phyloP scores from a whole-genome alignment of 2,888 invertebrate genomes.

The Tachina grossa region DNA sequence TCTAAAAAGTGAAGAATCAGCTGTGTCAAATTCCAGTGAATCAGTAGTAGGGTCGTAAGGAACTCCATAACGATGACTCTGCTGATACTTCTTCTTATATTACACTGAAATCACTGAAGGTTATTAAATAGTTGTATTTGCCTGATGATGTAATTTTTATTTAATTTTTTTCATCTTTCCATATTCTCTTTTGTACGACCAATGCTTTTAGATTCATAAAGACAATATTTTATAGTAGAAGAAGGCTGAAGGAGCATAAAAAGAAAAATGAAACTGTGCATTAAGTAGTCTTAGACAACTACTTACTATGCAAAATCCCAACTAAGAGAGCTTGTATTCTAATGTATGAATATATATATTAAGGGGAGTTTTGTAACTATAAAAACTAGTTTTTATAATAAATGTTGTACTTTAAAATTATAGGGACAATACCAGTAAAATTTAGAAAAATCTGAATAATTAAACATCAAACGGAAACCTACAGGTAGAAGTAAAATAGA shows the following conservation, averaged over 20 bases:
- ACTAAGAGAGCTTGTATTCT: conserved; percentile 31
- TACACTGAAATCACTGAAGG: neutral
- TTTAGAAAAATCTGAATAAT: too few species aligned
- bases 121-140: neutral
- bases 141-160: neutral
- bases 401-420: too few species aligned
- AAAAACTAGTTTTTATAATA: neutral
- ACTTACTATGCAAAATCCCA: conserved; percentile 68
- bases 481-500: too few species aligned
- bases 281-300: conserved; percentile 68
- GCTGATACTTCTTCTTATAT: neutral
- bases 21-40: too few species aligned
- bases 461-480: too few species aligned
- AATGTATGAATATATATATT: neutral
- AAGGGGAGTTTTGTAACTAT: conserved; percentile 15
- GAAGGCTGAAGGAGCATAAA: conserved; percentile 19
- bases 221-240: conserved; percentile 47
- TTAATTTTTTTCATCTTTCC: conserved; percentile 1
- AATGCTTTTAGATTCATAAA: conserved; percentile 27
- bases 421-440: too few species aligned
- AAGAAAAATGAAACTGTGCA: conserved; percentile 52
- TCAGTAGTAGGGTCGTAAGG: too few species aligned
- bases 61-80: neutral
- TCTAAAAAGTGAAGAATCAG: too few species aligned
- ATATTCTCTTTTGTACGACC: neutral